Conservation (phyloP, 2,113 vertebrate species). For the Gnathonemus longibarbis region DNA sequence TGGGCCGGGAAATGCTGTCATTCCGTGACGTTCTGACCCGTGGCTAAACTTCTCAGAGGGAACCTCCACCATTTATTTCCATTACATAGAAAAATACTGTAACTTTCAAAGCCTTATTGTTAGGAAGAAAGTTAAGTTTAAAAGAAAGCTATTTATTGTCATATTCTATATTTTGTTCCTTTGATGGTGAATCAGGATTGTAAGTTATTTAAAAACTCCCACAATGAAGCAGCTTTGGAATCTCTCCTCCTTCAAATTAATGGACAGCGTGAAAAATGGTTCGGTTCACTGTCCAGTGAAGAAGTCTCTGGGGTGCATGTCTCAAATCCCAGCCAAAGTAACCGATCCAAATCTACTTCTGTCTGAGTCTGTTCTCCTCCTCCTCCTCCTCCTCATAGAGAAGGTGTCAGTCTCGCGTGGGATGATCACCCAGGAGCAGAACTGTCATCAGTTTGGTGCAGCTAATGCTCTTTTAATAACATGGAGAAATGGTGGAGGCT, state of each 20-base stretch:
- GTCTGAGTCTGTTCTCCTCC: neutral
- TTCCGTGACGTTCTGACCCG: neutral
- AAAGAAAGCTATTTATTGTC: neutral
- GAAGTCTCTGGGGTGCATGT: neutral
- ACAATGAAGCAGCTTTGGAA: neutral
- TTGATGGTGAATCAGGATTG: neutral
- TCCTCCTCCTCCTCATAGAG: neutral
- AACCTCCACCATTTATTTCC: neutral
- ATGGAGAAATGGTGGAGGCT: neutral
- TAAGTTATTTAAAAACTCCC: neutral
- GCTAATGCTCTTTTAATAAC: neutral
- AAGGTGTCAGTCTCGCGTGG: neutral
- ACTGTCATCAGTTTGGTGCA: neutral
- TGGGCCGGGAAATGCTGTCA: neutral
- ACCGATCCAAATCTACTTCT: neutral
- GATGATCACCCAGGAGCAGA: neutral
- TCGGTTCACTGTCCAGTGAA: neutral
- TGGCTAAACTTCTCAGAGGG: neutral
- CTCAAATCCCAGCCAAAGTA: neutral
- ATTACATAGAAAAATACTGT: neutral
- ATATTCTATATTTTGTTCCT: neutral
- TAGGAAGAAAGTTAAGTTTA: neutral
- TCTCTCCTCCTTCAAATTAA: neutral
- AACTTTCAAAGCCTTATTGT: neutral
- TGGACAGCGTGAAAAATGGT: neutral